Base-by-base conservation (phyloP, 2,888 invertebrate species). In the Chrysotoxum bicinctum region DNA sequence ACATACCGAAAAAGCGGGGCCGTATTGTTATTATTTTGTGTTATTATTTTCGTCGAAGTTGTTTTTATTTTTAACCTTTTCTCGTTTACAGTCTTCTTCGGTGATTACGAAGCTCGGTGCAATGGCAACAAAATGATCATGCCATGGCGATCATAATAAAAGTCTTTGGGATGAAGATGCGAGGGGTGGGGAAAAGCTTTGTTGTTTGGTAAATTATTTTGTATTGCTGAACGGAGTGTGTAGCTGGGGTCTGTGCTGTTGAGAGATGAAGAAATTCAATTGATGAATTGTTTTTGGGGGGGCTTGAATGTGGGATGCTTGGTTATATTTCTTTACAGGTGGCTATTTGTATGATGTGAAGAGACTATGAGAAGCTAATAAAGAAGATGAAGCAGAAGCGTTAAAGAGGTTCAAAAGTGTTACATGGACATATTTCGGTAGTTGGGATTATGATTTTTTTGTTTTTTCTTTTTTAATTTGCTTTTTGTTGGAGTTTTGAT, bases 351-450 rank as follows among this genome's bases (percentile, higher is more conserved):
- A 9, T 66, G 19, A 48, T 16, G 23, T 50, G 10, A 48, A 32
- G 32, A 45, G 64, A 37, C 66, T 66, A 50, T 66, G 48, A 66
- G 76, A 66, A 68, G 66, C 80, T 80, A 80, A 80, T 79, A 84
- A 50, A 50, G 35, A 66, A 35, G 70, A 52, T 43, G 37, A 66
- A 68, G 66, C 52, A n/a, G 26, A 60, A 60, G 54, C 43, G 73
- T 58, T 52, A 72, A 60, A 79, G 84, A 66, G 68, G 66, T 56
- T 52, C 62, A 85, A 85, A 85, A 85, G 81, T 85, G 85, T 85
- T 85, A 85, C 85, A 85, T 85, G 85, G 85, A 81, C 81, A 85
- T 62, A 85, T 85, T 85, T 85, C 72, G 85, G 85, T 76, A 85
- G 84, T 80, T 73, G 21, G 14, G 72, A 40, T 56, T 40, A 45